Evolutionary conservation across 2,113 vertebrate genomes (phyloP).

Genomic region (Pionites leucogaster): DNA sequence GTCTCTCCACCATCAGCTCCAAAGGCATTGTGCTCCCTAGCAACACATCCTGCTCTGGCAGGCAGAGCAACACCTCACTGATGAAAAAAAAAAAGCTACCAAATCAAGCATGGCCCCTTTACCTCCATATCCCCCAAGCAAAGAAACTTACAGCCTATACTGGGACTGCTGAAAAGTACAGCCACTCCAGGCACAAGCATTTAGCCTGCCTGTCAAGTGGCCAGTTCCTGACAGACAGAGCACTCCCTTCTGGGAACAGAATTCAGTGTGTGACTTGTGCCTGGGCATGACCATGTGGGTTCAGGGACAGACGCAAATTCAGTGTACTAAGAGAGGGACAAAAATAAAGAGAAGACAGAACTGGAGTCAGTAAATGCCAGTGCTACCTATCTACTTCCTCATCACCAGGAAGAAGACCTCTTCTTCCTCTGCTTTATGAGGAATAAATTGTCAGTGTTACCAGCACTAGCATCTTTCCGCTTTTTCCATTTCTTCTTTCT

Average conservation of each 20-base stretch:
- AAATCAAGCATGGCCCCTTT: neutral
- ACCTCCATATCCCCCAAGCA: neutral
- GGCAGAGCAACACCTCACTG: neutral
- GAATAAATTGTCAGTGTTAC: conserved; percentile 65
- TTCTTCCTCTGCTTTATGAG: conserved; percentile 78
- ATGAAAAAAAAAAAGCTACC: neutral
- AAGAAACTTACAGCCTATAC: neutral
- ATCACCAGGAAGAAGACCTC: conserved; percentile 38
- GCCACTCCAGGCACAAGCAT: neutral
- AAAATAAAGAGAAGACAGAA: neutral
- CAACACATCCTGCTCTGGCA: neutral
- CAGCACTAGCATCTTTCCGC: neutral
- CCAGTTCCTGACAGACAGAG: neutral
- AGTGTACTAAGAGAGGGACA: neutral
- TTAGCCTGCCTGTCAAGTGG: neutral
- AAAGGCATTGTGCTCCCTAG: neutral
- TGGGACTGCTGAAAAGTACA: neutral
- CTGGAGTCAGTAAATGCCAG: neutral
- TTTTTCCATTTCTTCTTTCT: conserved; percentile 40
- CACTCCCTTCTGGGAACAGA: neutral
- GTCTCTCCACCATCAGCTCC: neutral
- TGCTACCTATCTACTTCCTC: neutral
- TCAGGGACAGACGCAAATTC: neutral
- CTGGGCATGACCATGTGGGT: neutral
- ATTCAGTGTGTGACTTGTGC: neutral